Percentiles rank a stretch among this genome's conserved stretches.
These are phyloP conservation scores for Anisognathus igniventris DNA, from an alignment of 2,797 vertebrate genomes.

Conservation along the genomic window DNA sequence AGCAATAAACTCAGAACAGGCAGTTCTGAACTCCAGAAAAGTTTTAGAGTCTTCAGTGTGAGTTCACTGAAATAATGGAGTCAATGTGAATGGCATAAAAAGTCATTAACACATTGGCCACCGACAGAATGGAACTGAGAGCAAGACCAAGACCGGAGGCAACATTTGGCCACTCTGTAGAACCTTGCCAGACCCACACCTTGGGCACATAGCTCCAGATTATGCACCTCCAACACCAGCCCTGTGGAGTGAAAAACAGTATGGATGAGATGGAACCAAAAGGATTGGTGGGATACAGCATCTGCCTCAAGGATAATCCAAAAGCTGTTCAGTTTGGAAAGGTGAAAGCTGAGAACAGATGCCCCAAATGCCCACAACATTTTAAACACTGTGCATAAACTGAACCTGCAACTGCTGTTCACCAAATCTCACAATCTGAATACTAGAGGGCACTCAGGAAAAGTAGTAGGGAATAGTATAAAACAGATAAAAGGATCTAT, in stretches of 20 bases:
- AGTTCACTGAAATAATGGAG: no score
- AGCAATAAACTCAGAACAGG: not conserved
- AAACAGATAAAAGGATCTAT: not conserved
- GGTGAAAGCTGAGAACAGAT: not conserved
- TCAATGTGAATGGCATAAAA: not conserved
- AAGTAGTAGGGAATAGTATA: not conserved
- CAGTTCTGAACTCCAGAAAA: not conserved
- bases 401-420: not conserved
- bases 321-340: not conserved
- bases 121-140: not conserved
- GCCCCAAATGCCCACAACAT: not conserved
- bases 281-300: rapidly evolving
- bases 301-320: not conserved
- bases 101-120: not conserved
- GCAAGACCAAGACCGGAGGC: not conserved
- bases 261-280: not conserved
- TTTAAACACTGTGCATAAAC: not conserved
- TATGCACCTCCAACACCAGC: not conserved
- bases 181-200: not conserved
- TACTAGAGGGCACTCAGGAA: not conserved
- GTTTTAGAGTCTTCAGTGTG: not conserved
- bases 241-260: not conserved
- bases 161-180: not conserved
- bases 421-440: not conserved
- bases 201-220: not conserved